Percentiles rank a stretch among this genome's conserved stretches.
These are phyloP conservation scores for Pissodes strobi DNA, from an alignment of 1,140 invertebrate genomes.

Conservation along the genomic window DNA sequence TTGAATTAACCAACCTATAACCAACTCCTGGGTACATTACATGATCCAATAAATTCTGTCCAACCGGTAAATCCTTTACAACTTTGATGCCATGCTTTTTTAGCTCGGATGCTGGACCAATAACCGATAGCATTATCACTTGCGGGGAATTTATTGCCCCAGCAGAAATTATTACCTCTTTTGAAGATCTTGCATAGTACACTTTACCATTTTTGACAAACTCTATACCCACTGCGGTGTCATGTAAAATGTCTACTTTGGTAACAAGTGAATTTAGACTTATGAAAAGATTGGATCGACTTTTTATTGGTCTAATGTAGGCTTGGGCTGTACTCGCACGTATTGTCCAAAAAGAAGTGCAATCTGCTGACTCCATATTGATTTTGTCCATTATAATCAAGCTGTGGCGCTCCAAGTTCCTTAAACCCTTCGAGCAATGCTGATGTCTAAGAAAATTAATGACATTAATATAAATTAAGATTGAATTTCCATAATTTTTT, in stretches of 20 bases:
- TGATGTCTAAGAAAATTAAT: too few relatives aligned
- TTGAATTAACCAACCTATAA: too few relatives aligned
- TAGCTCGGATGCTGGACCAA: too few relatives aligned
- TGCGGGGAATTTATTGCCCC: slow-evolving; percentile 77
- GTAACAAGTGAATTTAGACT: slow-evolving; percentile 37
- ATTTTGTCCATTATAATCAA: slow-evolving; percentile 35
- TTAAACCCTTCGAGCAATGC: too few relatives aligned
- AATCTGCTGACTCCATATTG: slow-evolving; percentile 42
- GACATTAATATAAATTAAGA: too few relatives aligned
- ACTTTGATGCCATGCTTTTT: slow-evolving; percentile 65
- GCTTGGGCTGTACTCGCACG: slow-evolving; percentile 43
- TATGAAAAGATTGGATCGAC: slow-evolving; percentile 20
- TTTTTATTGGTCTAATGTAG: slow-evolving; percentile 7
- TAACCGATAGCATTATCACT: slow-evolving; percentile 75
- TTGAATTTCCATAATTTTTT: too few relatives aligned
- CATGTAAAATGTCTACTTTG: slow-evolving; percentile 49
- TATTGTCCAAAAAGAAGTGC: slow-evolving; percentile 14
- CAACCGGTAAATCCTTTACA: slow-evolving; percentile 71
- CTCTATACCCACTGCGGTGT: slow-evolving; percentile 69
- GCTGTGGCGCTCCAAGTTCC: slow-evolving; percentile 45
- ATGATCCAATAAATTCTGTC: slow-evolving; percentile 78
- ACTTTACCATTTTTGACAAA: slow-evolving; percentile 61
- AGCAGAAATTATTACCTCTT: slow-evolving; percentile 76
- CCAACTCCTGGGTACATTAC: too few relatives aligned
- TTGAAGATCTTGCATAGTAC: slow-evolving; percentile 57